These are phyloP conservation scores for Metopolophium dirhodum DNA, from an alignment of 1,140 invertebrate genomes.

Conservation along the genomic window DNA sequence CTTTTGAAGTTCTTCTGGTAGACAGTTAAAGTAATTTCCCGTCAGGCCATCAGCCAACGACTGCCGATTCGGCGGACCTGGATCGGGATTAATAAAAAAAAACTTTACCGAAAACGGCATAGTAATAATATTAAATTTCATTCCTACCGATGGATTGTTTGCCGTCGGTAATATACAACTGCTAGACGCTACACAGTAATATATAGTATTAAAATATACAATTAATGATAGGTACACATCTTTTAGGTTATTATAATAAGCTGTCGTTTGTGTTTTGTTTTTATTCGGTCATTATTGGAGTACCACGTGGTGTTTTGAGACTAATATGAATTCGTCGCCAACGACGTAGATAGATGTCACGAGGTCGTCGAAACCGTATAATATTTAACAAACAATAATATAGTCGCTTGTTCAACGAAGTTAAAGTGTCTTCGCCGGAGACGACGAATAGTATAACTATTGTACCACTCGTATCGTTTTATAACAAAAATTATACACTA, in stretches of 20 bases:
- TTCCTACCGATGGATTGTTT: background rate
- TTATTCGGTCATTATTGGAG: background rate
- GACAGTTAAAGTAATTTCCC: background rate
- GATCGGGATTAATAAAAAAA: background rate
- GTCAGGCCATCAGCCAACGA: background rate
- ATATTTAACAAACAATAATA: background rate
- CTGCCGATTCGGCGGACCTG: no score
- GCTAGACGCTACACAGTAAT: background rate
- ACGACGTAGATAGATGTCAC: background rate
- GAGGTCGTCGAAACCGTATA: background rate
- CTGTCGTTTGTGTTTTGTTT: no score
- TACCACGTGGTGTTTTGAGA: background rate
- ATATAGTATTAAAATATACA: background rate
- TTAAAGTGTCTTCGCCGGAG: background rate
- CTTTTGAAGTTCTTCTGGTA: background rate
- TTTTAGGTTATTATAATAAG: no score
- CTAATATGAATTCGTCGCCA: background rate
- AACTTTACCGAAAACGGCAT: background rate
- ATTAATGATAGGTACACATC: background rate
- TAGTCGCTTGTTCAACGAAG: background rate
- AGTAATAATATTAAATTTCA: background rate
- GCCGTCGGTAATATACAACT: background rate
- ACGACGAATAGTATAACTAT: background rate
- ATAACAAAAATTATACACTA: background rate
- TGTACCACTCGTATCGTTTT: background rate